Conservation (phyloP, 2,113 vertebrate species). For the Sterna hirundo region DNA sequence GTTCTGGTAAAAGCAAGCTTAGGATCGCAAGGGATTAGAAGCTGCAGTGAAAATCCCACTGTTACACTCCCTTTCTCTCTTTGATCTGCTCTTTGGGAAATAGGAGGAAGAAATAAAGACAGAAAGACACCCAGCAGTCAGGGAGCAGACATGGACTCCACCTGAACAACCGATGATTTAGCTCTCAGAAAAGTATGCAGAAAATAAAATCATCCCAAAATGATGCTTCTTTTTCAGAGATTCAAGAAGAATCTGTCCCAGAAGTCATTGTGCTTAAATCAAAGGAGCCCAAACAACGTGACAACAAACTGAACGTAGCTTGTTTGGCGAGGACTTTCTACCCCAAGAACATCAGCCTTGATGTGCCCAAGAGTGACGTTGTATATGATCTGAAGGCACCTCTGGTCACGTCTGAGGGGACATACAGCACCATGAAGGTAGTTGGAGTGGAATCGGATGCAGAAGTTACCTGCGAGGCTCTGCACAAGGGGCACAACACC, state of each 20-base stretch:
- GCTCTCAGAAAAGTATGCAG: neutral
- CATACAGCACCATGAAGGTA: conserved; percentile 63
- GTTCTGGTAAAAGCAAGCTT: neutral
- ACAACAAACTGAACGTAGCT: conserved; percentile 10
- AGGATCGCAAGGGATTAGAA: neutral
- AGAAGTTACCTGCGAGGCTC: conserved; percentile 42
- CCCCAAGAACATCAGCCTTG: conserved; percentile 52
- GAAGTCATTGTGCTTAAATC: conserved; percentile 66
- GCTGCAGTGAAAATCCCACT: neutral
- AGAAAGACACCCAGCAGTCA: neutral
- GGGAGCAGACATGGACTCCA: neutral
- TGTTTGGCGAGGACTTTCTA: conserved; percentile 72
- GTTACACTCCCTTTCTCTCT: neutral
- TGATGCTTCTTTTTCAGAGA: conserved; percentile 29
- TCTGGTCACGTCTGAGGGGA: conserved; percentile 33
- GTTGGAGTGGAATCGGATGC: neutral
- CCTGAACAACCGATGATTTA: neutral
- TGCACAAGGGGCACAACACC: neutral
- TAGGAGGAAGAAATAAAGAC: neutral
- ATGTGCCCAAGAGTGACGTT: neutral
- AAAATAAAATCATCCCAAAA: neutral
- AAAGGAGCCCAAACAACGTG: neutral
- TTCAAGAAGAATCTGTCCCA: conserved; percentile 3
- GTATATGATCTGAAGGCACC: conserved; percentile 1
- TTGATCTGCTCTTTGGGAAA: neutral